Percentiles rank a stretch among this genome's conserved stretches.
Conservation (phyloP, 2,113 vertebrate species). For the Oreamnos americanus region DNA sequence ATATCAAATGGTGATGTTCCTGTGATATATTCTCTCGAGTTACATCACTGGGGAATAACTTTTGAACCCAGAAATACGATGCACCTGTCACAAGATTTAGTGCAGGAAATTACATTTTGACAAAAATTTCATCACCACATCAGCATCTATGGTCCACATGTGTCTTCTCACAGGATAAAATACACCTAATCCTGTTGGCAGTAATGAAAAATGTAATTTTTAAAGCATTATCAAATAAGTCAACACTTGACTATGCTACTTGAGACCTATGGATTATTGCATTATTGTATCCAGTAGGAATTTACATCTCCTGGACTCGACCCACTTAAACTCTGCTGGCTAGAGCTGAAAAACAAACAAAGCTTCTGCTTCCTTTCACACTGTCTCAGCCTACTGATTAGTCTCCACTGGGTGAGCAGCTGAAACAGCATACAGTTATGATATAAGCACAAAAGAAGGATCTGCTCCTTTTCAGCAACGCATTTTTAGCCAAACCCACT, state of each 20-base stretch:
- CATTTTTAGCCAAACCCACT: not conserved
- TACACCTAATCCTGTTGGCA: conserved; percentile 28
- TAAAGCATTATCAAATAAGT: conserved; percentile 59
- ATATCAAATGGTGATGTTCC: conserved; percentile 7
- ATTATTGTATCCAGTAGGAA: conserved; percentile 31
- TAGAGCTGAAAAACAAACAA: conserved; percentile 24
- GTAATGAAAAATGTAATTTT: conserved; percentile 62
- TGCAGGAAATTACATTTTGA: conserved; percentile 60
- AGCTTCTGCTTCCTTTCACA: not conserved
- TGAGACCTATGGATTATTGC: conserved; percentile 41
- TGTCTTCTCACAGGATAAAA: conserved; percentile 50
- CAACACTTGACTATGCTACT: conserved; percentile 44
- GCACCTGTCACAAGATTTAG: conserved; percentile 46
- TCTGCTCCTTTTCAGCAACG: not conserved
- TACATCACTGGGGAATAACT: conserved; percentile 33
- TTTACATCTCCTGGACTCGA: conserved; percentile 14
- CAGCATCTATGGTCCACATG: not conserved
- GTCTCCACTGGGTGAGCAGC: not conserved
- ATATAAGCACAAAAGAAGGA: not conserved
- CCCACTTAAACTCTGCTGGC: not conserved
- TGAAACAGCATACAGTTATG: not conserved
- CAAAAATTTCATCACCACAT: not conserved
- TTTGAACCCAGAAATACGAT: not conserved
- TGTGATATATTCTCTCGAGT: not conserved
- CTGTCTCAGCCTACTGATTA: not conserved